Conservation (phyloP, 1,140 invertebrate species). For the Orius insidiosus region DNA sequence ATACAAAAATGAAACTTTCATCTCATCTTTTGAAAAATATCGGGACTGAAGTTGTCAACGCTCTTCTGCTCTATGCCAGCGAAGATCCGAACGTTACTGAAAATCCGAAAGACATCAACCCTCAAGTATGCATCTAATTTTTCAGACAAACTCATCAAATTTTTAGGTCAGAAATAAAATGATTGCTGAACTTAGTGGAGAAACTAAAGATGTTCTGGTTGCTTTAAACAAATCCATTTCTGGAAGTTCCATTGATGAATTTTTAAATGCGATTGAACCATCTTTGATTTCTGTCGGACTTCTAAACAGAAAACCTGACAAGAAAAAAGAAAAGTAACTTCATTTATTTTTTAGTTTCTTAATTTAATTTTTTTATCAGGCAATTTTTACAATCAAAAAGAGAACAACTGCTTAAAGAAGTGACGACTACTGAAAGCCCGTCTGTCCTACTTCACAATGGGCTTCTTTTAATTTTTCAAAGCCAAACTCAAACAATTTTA, state of each 20-base stretch:
- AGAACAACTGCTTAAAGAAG: slow-evolving; percentile 59
- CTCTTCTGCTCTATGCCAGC: slow-evolving; percentile 35
- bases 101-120: slow-evolving; percentile 26
- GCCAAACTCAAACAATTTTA: slow-evolving; percentile 58
- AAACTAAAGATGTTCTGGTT: slow-evolving; percentile 40
- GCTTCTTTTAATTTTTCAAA: slow-evolving; percentile 63
- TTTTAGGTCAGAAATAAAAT: slow-evolving; percentile 31
- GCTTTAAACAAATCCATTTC: slow-evolving; percentile 42
- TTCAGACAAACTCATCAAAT: not conserved
- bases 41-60: slow-evolving; percentile 64
- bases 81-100: slow-evolving; percentile 34
- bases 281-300: slow-evolving; percentile 52
- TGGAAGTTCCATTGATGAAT: slow-evolving; percentile 51
- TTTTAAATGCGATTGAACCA: slow-evolving; percentile 50
- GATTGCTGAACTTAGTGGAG: slow-evolving; percentile 33
- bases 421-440: slow-evolving; percentile 53
- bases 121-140: slow-evolving; percentile 25
- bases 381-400: slow-evolving; percentile 56
- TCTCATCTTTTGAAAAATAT: slow-evolving; percentile 73
- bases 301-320: slow-evolving; percentile 72
- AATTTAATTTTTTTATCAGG: not conserved
- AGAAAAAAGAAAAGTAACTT: slow-evolving; percentile 58
- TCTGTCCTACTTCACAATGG: slow-evolving; percentile 70
- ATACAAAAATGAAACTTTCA: slow-evolving; percentile 43
- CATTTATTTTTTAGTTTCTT: not conserved